Base-by-base conservation (phyloP, 2,888 invertebrate genomes). In the Hirtodrosophila trivittata region DNA sequence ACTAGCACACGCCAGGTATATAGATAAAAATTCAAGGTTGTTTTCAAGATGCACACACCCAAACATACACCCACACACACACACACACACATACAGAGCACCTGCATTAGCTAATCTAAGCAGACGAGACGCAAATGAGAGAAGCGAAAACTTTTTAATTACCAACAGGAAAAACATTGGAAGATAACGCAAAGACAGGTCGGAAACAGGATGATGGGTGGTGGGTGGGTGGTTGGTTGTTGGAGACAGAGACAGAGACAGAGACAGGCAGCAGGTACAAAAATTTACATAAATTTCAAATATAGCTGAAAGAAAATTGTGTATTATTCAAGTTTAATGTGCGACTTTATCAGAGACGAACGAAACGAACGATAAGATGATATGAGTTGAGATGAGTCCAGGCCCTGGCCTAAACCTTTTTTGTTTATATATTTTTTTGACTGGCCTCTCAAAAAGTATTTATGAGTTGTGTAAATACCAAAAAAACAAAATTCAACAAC, bases 81-180 rank as follows among this genome's bases (percentile, higher is more conserved):
- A 46, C 0, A 21, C 3, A 46, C 0, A 26, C 13, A 41, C 9
- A 28, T 0, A 33, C 9, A 38, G 18, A 33, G 18, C 2, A 49
- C 68, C 68, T 80, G 75, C 81, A 80, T 77, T 80, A 77, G 84
- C 81, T 75, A 77, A 80, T 69, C 81, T 76, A 35, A 60, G 58
- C 65, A 62, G 64, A 65, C 59, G 37, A 47, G 66, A 45, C 21
- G 30, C 33, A 39, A 58, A 54, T 54, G 52, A 49, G 50, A 59
- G 41, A 38, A 46, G 72, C 62, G 50, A 67, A 83, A 84, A 80
- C 84, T 80, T 80, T 80, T 80, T 80, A 80, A 80, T 80, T 80
- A 80, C 73, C 80, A 83, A 84, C 84, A 77, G 81, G 77, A 80
- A 80, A 77, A 80, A 67, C 81, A 75, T 70, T 81, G 1, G 64